Base-by-base conservation (phyloP, 2,113 vertebrate species). In the Narcine bancroftii region DNA sequence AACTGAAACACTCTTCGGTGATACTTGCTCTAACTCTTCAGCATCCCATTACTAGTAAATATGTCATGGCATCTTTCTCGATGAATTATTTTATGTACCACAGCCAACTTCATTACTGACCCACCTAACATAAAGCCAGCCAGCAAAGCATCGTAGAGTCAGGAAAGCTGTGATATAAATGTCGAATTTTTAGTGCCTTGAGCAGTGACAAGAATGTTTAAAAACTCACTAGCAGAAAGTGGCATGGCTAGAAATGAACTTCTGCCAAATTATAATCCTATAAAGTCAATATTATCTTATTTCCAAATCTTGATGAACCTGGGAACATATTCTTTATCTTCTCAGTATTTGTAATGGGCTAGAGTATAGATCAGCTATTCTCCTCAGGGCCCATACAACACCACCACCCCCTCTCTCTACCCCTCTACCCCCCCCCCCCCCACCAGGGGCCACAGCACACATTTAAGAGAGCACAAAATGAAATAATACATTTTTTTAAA, bases 121-220 rank as follows among this genome's bases (percentile, higher is more conserved):
- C 15, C 29, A 21, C 29, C 15, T 3, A 1, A 19, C 36, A 47
- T 11, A 3, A 26, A 91, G 71, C 65, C 29, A 45, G 42, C 89
- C 65, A 29, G n/a, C 26, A 45, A 91, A 91, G 65, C 42, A 47
- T 24, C 71, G 39, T 91, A 45, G 66, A 91, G 63, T 66, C 63
- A 91, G 89, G 63, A 91, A 42, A 39, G 26, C 42, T 69, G 63
- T 17, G 21, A 45, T 69, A 91, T 91, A 91, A 91, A 45, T 66
- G 89, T 91, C 65, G 45, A 53, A 26, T 47, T 91, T 63, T 71
- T 91, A 91, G 65, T 33, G 65, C 89, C 42, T 69, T 91, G 15
- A 29, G 9, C 36, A 69, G 63, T 33, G 89, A 69, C 29, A 15
- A 33, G 89, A 71, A 26, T 47, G 42, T 63, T 42, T 66, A 11